Percentiles rank a stretch among this genome's conserved stretches.
phyloP scores from a whole-genome alignment of 1,140 invertebrate genomes.

The Caenorhabditis inopinata region DNA sequence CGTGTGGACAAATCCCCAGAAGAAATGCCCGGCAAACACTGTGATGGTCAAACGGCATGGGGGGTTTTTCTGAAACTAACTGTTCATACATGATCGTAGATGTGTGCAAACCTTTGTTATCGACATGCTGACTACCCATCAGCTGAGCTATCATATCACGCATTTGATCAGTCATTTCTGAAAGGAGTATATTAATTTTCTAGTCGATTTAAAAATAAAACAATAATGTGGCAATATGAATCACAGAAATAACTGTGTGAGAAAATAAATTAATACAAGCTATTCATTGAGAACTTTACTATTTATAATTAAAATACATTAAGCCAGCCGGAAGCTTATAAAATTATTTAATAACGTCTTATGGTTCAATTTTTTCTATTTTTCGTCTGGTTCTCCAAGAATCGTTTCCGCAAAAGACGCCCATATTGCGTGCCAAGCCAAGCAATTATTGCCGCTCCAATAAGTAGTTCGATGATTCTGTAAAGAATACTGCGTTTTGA shows the following conservation, averaged over 20 bases:
- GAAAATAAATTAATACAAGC: too few relatives aligned
- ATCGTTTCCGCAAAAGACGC: constrained; percentile 21
- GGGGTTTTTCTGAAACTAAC: constrained; percentile 47
- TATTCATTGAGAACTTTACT: background rate
- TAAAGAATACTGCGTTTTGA: background rate
- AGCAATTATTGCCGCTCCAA: constrained; percentile 34
- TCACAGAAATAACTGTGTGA: background rate
- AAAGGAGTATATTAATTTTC: too few relatives aligned
- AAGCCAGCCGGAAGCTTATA: too few relatives aligned
- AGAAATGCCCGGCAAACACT: constrained; percentile 63
- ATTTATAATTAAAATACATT: too few relatives aligned
- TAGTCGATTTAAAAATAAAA: background rate
- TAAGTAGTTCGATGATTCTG: constrained; percentile 36
- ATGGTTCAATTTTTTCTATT: background rate
- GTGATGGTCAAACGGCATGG: constrained; percentile 60
- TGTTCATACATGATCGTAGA: background rate
- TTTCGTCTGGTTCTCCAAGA: constrained; percentile 26
- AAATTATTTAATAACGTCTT: background rate
- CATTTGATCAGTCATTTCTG: constrained; percentile 62
- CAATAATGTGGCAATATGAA: background rate
- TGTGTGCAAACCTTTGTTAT: constrained; percentile 54
- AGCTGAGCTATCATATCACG: constrained; percentile 64
- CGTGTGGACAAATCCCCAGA: constrained; percentile 62
- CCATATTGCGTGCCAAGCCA: constrained; percentile 38
- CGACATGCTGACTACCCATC: constrained; percentile 55